These are phyloP conservation scores for Saccopteryx bilineata DNA, from an alignment of 2,113 vertebrate species.

Conservation along the genomic window DNA sequence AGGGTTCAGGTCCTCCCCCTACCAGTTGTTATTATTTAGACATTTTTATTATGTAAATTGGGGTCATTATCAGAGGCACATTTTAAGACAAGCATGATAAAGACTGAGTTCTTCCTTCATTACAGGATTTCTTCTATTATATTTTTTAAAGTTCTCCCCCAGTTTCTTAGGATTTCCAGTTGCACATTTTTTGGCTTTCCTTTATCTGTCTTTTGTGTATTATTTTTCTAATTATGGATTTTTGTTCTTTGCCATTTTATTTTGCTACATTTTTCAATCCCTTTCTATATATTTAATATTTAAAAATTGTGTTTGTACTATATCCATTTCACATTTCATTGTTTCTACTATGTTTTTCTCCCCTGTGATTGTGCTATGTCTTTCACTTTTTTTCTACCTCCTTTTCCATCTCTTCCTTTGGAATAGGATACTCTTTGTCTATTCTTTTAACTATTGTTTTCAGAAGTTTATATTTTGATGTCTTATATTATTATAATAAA, in stretches of 20 bases:
- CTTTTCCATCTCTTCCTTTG: background rate
- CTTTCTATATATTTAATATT: background rate
- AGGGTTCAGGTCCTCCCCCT: background rate
- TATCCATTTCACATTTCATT: background rate
- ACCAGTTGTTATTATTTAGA: background rate
- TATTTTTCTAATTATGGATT: background rate
- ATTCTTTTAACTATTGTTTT: background rate
- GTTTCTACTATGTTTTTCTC: background rate
- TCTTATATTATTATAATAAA: background rate
- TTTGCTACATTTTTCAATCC: background rate
- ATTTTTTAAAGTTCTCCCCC: background rate
- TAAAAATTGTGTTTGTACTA: background rate
- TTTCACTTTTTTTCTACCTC: background rate
- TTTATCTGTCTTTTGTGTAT: background rate
- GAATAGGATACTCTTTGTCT: background rate
- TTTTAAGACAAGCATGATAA: background rate
- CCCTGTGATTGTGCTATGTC: background rate
- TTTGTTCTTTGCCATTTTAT: conserved; percentile 8
- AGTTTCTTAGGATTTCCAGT: background rate
- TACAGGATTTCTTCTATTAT: background rate
- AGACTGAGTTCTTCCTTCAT: background rate
- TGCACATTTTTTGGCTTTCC: background rate
- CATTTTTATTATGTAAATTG: background rate
- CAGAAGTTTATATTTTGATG: background rate
- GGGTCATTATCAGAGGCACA: background rate